These are phyloP conservation scores for Centropristis striata DNA, from an alignment of 2,113 vertebrate species.

Conservation along the genomic window DNA sequence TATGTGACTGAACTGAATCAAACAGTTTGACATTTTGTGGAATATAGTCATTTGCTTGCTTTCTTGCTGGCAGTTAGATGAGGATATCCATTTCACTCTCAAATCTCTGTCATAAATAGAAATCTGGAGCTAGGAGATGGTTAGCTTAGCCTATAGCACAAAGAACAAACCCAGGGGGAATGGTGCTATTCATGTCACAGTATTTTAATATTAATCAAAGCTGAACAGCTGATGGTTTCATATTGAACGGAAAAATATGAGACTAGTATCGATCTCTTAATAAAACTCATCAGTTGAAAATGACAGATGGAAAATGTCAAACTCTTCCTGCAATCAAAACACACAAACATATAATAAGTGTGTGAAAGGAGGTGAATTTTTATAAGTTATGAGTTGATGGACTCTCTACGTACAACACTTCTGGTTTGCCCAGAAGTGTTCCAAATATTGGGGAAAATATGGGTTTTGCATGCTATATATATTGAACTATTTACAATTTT, in stretches of 20 bases:
- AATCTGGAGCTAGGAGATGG: not conserved
- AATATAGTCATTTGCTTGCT: not conserved
- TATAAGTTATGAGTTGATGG: no score
- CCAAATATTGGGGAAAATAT: no score
- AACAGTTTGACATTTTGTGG: not conserved
- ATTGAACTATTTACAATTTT: no score
- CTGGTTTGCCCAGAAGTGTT: no score
- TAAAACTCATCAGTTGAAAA: not conserved
- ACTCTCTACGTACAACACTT: no score
- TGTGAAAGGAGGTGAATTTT: no score
- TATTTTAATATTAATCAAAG: not conserved
- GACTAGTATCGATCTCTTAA: not conserved
- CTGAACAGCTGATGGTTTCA: not conserved
- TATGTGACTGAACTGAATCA: not conserved
- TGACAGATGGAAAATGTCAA: no score
- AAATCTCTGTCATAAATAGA: not conserved
- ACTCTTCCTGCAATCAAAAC: not conserved
- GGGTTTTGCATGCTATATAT: no score
- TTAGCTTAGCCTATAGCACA: constrained; percentile 8
- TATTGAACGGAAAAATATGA: not conserved
- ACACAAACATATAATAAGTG: no score
- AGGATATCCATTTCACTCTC: not conserved
- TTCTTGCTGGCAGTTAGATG: not conserved
- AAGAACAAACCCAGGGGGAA: not conserved
- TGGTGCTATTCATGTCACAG: no score